phyloP scores from a whole-genome alignment of 2,113 vertebrate genomes.

The Zootoca vivipara region DNA sequence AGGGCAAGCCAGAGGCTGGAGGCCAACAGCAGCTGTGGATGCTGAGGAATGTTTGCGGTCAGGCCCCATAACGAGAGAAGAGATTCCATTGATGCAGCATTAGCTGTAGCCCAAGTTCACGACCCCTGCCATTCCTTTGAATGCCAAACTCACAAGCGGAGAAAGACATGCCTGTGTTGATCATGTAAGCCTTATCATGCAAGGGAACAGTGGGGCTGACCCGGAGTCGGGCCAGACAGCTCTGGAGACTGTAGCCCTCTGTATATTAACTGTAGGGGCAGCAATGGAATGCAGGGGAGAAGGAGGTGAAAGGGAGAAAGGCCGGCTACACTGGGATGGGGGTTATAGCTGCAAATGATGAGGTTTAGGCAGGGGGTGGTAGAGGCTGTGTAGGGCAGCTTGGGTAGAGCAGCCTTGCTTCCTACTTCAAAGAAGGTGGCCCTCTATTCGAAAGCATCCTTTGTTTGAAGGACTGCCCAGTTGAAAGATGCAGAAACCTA shows the following conservation, averaged over 20 bases:
- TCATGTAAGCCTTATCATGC: not conserved
- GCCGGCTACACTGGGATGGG: not conserved
- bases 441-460: too few species aligned
- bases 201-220: not conserved
- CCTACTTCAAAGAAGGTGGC: too few species aligned
- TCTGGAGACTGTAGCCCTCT: not conserved
- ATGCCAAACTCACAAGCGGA: not conserved
- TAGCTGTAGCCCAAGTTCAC: not conserved
- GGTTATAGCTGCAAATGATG: not conserved
- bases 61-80: not conserved
- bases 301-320: not conserved
- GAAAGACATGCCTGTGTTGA: conserved; percentile 2
- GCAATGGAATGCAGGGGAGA: not conserved
- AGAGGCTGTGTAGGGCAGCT: not conserved
- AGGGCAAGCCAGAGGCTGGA: not conserved
- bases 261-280: not conserved
- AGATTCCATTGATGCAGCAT: conserved; percentile 1
- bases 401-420: not conserved
- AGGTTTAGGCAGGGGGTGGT: not conserved
- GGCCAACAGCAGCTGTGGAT: not conserved
- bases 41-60: fast-evolving
- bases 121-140: not conserved
- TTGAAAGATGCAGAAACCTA: too few species aligned
- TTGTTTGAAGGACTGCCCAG: too few species aligned
- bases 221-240: not conserved